Conservation (phyloP, 2,888 invertebrate species). For the Tetranychus piercei region DNA sequence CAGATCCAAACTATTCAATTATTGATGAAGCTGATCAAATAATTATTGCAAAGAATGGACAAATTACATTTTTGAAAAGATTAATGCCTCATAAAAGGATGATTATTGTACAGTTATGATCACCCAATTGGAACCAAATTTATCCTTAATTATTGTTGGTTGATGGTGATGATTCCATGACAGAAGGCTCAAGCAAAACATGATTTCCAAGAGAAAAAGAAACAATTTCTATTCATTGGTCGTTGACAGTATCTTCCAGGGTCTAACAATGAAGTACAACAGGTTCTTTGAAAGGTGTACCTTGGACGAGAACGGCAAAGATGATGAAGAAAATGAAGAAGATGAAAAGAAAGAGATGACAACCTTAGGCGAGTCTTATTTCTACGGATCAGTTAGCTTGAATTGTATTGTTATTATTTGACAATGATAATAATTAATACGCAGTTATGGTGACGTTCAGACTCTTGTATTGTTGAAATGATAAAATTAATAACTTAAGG, state of each 20-base stretch:
- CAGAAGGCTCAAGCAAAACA: background rate
- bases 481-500: background rate
- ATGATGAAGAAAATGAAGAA: background rate
- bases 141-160: background rate
- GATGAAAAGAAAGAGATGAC: background rate
- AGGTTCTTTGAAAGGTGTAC: background rate
- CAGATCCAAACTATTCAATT: too few species aligned
- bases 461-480: background rate
- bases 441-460: background rate
- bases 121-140: background rate
- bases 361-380: background rate
- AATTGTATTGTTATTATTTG: background rate
- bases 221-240: background rate
- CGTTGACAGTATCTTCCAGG: background rate
- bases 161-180: background rate
- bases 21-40: background rate
- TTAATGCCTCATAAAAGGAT: background rate
- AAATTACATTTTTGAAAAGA: background rate
- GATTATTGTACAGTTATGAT: background rate
- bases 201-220: background rate
- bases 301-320: background rate
- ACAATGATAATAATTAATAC: background rate
- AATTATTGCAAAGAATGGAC: background rate
- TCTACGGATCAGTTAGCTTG: background rate
- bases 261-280: background rate